Base-by-base conservation (phyloP, 2,113 vertebrate genomes). In the Semnornis frantzii region DNA sequence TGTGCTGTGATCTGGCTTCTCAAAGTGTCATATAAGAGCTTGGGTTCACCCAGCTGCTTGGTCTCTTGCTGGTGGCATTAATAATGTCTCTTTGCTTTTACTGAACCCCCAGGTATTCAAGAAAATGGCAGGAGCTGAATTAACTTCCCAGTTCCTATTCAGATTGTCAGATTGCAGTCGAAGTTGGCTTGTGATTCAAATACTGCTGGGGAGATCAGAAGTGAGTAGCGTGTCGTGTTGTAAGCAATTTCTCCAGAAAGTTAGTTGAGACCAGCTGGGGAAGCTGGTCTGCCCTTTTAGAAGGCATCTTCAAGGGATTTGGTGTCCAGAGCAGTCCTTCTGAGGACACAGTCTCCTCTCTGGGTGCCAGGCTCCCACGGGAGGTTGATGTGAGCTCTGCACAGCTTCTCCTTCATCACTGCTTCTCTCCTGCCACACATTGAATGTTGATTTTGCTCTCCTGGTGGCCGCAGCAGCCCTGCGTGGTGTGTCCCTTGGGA, bases 371-470 rank as follows among this genome's bases (percentile, higher is more conserved):
- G 27, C 31, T 90, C 52, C 28, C 1, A 3, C 3, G 1, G 28
- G 33, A 78, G 16, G 28, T 34, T 80, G 60, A 8, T 8, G 12
- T 0, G 0, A 77, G 58, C 78, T 85, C 70, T 75, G 44, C 16
- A 0, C 2, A 3, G 39, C 34, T 86, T 33, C 73, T 74, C 24
- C 19, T 48, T 59, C 1, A 1, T 34, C 0, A 0, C 74, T 39
- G 17, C 69, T 37, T 75, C 52, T 77, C 76, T 77, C 14, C 54
- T 83, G 57, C 31, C 66, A 48, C 24, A 4, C 9, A 0, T 11
- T 33, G 21, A 42, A 12, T 0, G 2, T 12, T 64, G 81, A 54
- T 77, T 93, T 24, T 58, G 57, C 54, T 76, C 5, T 65, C 15
- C 48, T 0, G 1, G 37, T 64, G 76, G 42, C 64, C n/a, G 15